Evolutionary conservation across 2,113 vertebrate genomes (phyloP), one percentile per base, ranked within the genome.

Genomic region (Redunca redunca): DNA sequence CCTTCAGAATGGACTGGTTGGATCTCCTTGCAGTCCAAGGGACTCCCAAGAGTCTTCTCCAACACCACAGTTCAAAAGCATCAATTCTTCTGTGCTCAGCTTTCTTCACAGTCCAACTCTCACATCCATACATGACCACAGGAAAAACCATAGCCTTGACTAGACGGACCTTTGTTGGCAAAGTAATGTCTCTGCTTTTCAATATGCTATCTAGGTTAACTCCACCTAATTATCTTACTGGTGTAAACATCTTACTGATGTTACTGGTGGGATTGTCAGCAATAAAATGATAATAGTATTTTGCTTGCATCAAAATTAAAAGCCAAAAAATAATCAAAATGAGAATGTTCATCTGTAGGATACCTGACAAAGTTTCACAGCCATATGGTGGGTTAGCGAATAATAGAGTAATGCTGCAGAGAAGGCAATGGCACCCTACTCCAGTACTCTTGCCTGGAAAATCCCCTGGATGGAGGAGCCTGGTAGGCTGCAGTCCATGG

Each of bases 281-380:
- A 71, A 36, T 91, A 85, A 89, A 96, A 62, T 85, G 17, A 74
- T 92, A 43, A 78, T 52, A 64, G 19, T 23, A 87, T 94, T 93
- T 95, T 80, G 17, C 14, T 85, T 85, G 17, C 53, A 87, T 94
- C 19, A 96, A 91, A 95, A 84, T 77, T n/a, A 78, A 94, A 93
- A 88, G 40, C 10, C 43, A 90, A 67, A 26, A 85, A 8, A 67
- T 95, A 9, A 86, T 58, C 52, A 48, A 89, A 94, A 64, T 91
- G 60, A 57, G 95, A 88, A 7, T 55, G 52, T 92, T 40, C 26
- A 74, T 40, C 50, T 74, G 15, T 28, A 28, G 33, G 8, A 48
- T 60, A 86, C 46, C 11, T 92, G n/a, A 13, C 30, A 52, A 91
- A 67, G 26, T 14, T 62, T 19, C 46, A n/a, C 40, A 40, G 50